These are phyloP conservation scores for Tribolium castaneum DNA, from an alignment of 1,140 invertebrate species.

Conservation along the genomic window DNA sequence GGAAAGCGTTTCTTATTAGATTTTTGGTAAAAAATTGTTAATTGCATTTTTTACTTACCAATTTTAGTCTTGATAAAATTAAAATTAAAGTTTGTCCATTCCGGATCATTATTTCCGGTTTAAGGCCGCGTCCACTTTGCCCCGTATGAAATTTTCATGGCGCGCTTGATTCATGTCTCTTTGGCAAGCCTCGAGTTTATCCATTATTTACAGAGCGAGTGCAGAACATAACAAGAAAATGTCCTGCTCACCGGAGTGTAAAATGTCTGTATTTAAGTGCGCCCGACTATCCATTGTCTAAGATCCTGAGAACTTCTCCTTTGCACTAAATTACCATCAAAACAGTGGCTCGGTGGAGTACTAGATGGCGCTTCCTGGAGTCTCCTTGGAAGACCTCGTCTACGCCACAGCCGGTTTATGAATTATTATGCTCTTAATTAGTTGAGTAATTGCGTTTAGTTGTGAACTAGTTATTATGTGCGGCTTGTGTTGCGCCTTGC, in stretches of 20 bases:
- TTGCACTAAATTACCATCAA: conserved; percentile 58
- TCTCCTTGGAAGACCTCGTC: background rate
- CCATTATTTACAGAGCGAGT: conserved; percentile 52
- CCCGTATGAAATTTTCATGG: conserved; percentile 34
- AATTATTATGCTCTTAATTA: conserved; percentile 50
- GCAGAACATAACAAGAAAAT: conserved; percentile 57
- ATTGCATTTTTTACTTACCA: too few species aligned
- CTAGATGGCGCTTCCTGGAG: conserved; percentile 3
- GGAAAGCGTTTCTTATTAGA: too few species aligned
- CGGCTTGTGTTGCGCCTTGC: conserved; percentile 32
- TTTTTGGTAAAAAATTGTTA: too few species aligned
- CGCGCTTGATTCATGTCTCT: conserved; percentile 45
- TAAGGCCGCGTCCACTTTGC: background rate
- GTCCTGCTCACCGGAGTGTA: conserved; percentile 60
- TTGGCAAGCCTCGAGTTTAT: conserved; percentile 47
- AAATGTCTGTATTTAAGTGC: conserved; percentile 61
- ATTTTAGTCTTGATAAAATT: too few species aligned
- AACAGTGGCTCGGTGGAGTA: conserved; percentile 43
- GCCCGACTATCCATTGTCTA: conserved; percentile 57
- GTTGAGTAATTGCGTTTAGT: conserved; percentile 48
- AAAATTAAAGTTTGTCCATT: too few species aligned
- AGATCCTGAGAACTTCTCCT: conserved; percentile 55
- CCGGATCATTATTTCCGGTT: conserved; percentile 5
- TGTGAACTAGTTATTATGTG: conserved; percentile 47
- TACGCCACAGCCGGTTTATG: conserved; percentile 35